phyloP scores from a whole-genome alignment of 2,113 vertebrate genomes.

The Acanthisitta chloris region DNA sequence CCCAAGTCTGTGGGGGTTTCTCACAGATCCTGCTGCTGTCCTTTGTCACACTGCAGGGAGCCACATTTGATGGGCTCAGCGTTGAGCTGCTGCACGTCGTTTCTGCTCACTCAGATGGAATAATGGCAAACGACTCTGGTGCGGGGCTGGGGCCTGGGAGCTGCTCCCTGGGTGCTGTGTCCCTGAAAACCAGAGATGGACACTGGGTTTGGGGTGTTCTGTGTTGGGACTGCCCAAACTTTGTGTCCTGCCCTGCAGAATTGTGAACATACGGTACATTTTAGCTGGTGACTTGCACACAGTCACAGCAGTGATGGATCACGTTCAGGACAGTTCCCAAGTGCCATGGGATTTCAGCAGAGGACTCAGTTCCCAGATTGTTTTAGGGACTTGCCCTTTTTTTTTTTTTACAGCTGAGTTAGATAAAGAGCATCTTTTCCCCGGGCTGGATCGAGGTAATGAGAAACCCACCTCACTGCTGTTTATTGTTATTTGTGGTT shows the following conservation, averaged over 20 bases:
- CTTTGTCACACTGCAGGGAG: not conserved
- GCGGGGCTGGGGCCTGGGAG: not conserved
- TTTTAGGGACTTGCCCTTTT: not conserved
- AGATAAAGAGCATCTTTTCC: not conserved
- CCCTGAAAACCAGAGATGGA: not conserved
- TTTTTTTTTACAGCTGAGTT: not conserved
- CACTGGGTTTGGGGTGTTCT: not conserved
- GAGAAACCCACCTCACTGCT: not conserved
- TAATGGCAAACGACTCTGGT: not conserved
- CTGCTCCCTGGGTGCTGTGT: not conserved
- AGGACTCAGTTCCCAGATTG: too few species aligned
- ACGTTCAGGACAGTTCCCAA: fast-evolving
- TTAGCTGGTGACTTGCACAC: not conserved
- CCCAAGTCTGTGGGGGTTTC: not conserved
- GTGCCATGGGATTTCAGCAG: not conserved
- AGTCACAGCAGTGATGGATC: fast-evolving
- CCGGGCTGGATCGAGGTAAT: not conserved
- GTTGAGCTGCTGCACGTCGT: not conserved
- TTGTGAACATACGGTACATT: fast-evolving
- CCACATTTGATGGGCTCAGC: fast-evolving
- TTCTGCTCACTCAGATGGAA: not conserved
- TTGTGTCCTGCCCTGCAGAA: not conserved
- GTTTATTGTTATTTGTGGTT: not conserved
- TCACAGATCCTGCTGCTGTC: not conserved
- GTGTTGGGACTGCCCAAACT: not conserved